Base-by-base conservation (phyloP, 2,888 invertebrate genomes). In the Chymomyza amoena region DNA sequence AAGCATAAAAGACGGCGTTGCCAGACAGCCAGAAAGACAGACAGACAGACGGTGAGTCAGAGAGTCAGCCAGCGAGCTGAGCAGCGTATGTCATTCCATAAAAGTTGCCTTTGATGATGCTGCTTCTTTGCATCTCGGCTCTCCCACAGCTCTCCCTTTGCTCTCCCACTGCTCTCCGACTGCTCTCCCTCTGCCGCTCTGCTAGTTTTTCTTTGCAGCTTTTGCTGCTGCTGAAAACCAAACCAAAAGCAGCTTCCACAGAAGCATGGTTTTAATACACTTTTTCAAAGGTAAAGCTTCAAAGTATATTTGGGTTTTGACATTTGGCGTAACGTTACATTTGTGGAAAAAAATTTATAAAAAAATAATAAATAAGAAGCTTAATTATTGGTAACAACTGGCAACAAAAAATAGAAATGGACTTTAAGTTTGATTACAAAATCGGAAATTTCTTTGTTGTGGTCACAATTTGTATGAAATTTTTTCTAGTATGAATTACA, bases 1-100 rank as follows among this genome's bases (percentile, higher is more conserved):
- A 82, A 86, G 81, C 81, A 81, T 80, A 77, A 83, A 83, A 75
- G 79, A 80, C 75, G 84, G 67, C 70, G 70, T 62, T 18, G 65
- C 64, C 54, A 54, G 16, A 7, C 54, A 54, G 0, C 54, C 16
- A 54, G 9, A 54, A n/a, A 9, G 54, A 16, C 20, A 18, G 18
- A 54, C 16, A 9, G 54, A 16, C 20, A 18, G 18, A 54, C 16
- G 2, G 20, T 1, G 4, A 54, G 20, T 9, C 16, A 54, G 16
- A 54, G 51, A 54, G 32, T 25, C 56, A 51, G 64, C 64, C 79
- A 77, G 79, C 79, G 57, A 84, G 81, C 79, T 81, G 81, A 84
- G 75, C 84, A 81, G 68, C 78, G 78, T 80, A 73, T 62, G 36
- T 79, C 84, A 69, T 79, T 68, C 56, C 71, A 78, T 75, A 76